Evolutionary conservation across 2,888 invertebrate genomes (phyloP).

Genomic region (Mesochorus sp.): DNA sequence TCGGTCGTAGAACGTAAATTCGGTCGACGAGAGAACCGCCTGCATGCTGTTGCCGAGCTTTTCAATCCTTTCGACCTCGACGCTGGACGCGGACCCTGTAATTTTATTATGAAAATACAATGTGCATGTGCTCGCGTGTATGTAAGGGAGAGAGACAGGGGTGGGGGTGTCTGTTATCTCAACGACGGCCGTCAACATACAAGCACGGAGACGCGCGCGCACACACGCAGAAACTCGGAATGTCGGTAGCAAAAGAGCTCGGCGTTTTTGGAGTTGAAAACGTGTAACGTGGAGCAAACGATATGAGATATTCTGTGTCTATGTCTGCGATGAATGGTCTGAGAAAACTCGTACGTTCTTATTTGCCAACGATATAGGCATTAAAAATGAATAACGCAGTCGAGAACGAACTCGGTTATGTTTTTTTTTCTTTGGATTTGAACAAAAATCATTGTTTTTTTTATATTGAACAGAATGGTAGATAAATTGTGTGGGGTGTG

Average conservation of each 20-base stretch:
- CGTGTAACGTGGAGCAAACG: conserved; percentile 36
- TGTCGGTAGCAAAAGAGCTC: not conserved
- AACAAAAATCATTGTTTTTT: too few relatives aligned
- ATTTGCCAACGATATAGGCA: too few relatives aligned
- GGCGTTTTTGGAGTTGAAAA: conserved; percentile 31
- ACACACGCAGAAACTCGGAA: not conserved
- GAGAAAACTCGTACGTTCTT: too few relatives aligned
- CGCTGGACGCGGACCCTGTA: conserved; percentile 66
- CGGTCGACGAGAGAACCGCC: conserved; percentile 40
- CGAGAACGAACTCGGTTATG: too few relatives aligned
- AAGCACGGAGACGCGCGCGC: not conserved
- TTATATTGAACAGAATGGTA: too few relatives aligned
- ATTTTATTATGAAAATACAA: conserved; percentile 74
- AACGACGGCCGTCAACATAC: not conserved
- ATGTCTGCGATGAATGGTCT: not conserved
- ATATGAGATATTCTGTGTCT: not conserved
- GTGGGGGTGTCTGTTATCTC: conserved; percentile 7
- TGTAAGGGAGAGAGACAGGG: too few relatives aligned
- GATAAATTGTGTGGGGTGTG: too few relatives aligned
- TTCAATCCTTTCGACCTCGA: conserved; percentile 47
- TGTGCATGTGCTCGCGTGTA: not conserved
- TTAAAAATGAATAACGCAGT: too few relatives aligned
- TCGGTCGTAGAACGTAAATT: conserved; percentile 45
- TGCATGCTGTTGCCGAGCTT: conserved; percentile 30
- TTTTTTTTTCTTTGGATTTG: too few relatives aligned